Evolutionary conservation across 1,140 invertebrate genomes (phyloP).

Genomic region (Bombus polaris): DNA sequence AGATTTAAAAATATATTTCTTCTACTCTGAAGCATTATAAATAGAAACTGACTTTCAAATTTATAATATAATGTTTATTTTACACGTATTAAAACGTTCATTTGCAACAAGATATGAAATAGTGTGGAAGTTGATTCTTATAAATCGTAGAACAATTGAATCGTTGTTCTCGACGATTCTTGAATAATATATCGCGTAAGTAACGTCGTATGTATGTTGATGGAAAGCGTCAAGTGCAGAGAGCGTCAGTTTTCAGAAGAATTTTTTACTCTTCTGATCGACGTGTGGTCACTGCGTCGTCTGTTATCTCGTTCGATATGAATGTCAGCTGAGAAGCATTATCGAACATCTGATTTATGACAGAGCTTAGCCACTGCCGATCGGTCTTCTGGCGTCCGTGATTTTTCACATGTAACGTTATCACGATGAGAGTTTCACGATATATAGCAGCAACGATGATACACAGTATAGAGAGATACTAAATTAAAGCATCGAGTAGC

Average conservation of each 20-base stretch:
- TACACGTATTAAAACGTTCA: no score
- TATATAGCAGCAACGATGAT: background rate
- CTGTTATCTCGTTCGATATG: slow-evolving; percentile 16
- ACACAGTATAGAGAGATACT: no score
- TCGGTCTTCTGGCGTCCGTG: background rate
- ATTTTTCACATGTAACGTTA: slow-evolving; percentile 8
- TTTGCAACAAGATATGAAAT: no score
- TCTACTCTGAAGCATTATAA: no score
- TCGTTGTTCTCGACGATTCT: background rate
- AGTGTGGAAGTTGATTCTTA: background rate
- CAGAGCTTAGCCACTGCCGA: no score
- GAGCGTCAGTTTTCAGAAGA: slow-evolving; percentile 1
- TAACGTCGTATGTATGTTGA: background rate
- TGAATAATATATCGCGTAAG: background rate
- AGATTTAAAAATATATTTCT: no score
- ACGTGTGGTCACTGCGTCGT: background rate
- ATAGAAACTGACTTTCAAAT: no score
- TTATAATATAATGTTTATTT: no score
- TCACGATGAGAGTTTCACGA: background rate
- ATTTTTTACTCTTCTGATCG: slow-evolving; percentile 21
- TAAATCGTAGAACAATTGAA: background rate
- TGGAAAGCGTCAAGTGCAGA: background rate
- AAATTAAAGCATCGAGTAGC: background rate
- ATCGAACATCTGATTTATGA: slow-evolving; percentile 1
- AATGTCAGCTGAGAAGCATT: background rate